These are phyloP conservation scores for Aphidius ervi DNA, from an alignment of 1,140 invertebrate species.

Conservation along the genomic window DNA sequence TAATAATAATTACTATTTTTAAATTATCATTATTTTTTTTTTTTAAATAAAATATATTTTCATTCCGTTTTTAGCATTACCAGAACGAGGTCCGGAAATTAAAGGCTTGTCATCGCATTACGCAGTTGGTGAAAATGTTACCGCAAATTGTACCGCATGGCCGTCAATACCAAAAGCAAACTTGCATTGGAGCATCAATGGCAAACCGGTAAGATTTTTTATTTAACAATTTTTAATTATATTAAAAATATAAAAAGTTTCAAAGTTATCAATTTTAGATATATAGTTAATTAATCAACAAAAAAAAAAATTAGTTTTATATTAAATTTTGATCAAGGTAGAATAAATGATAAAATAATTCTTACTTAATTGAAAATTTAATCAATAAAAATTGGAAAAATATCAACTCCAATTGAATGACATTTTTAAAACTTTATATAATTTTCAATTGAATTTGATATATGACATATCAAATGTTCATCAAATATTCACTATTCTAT, in stretches of 20 bases:
- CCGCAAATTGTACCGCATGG: conserved; percentile 43
- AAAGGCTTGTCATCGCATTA: conserved; percentile 36
- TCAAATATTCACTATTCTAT: too few species aligned
- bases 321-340: not conserved
- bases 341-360: not conserved
- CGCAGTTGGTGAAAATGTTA: conserved; percentile 42
- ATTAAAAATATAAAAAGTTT: not conserved
- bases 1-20: too few species aligned
- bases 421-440: too few species aligned
- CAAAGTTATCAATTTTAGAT: not conserved
- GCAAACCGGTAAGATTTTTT: conserved; percentile 33
- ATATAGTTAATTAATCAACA: not conserved
- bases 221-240: not conserved
- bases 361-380: too few species aligned
- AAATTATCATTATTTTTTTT: too few species aligned
- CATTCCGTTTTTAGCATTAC: conserved; percentile 32
- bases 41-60: conserved; percentile 11
- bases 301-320: not conserved
- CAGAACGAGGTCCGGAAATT: conserved; percentile 40
- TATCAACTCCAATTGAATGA: too few species aligned
- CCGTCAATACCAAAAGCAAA: conserved; percentile 44
- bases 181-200: conserved; percentile 49
- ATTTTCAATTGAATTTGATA: too few species aligned
- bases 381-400: too few species aligned
- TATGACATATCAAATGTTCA: too few species aligned